Base-by-base conservation (phyloP, 2,888 invertebrate species). In the Rhorus exstirpatorius region DNA sequence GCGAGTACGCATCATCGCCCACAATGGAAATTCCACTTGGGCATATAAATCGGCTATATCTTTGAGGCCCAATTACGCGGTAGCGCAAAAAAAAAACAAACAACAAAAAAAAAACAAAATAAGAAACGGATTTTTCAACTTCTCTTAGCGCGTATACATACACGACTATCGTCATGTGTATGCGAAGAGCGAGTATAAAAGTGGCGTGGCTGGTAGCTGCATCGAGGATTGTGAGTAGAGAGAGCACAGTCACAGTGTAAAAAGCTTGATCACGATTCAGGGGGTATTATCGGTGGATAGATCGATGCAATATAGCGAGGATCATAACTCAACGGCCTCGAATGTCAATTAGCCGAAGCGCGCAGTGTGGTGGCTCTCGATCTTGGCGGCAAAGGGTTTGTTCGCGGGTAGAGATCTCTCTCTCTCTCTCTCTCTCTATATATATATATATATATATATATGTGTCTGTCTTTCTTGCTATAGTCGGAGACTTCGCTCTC, bases 281-380 rank as follows among this genome's bases (percentile, higher is more conserved):
- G 65, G 71, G 75, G 82, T 65, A 84, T 84, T 86, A 86, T 86
- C 86, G 85, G 86, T 71, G 86, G 81, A 77, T 82, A 79, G 81
- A 86, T 86, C 86, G 83, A 85, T 83, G 83, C 83, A 84, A 84
- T 71, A 67, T 71, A 67, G 71, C 70, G 65, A 79, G 85, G 86
- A 87, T 87, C 86, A 88, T 87, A 86, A 87, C 86, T 86, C 86
- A 87, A 81, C 85, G 76, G 84, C 53, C 85, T 86, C 85, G 81
- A 83, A 87, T 87, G 87, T 87, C 88, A 87, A 88, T 88, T 88
- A 88, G 86, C 87, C 84, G 74, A 75, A 68, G 74, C 67, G 71
- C 79, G 65, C 83, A 67, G 79, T 79, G 79, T 76, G 71, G 83
- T 76, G 60, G 71, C 71, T 75, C 67, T 71, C 70, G 79, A 79